A percentile compares a stretch with the other conserved stretches of the same genome.
These are phyloP conservation scores for Campaea margaritaria DNA, from an alignment of 2,888 invertebrate genomes.

Conservation along the genomic window DNA sequence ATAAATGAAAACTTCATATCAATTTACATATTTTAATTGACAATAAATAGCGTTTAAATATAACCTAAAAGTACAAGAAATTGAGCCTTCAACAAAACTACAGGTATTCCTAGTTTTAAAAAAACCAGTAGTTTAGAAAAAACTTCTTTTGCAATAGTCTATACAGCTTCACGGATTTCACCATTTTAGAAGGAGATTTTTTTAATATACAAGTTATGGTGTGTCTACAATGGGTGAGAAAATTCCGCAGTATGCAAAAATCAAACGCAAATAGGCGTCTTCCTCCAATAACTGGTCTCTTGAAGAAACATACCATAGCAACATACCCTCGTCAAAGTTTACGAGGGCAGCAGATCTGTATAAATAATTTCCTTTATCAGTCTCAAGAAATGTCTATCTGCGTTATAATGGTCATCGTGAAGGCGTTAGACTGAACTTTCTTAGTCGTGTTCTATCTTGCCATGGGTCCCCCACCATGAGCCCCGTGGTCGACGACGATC, in stretches of 20 bases:
- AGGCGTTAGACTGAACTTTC: slow-evolving; percentile 9
- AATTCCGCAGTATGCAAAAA: too few relatives aligned
- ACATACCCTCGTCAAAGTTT: too few relatives aligned
- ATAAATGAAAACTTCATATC: background rate
- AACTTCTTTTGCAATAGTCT: background rate
- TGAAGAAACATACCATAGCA: too few relatives aligned
- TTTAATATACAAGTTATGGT: too few relatives aligned
- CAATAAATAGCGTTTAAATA: slow-evolving; percentile 16
- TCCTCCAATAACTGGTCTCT: too few relatives aligned
- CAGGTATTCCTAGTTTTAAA: slow-evolving; percentile 9
- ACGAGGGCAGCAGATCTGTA: background rate
- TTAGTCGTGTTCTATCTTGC: slow-evolving; percentile 48
- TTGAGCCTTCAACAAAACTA: slow-evolving; percentile 5
- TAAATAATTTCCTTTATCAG: background rate
- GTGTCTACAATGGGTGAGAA: too few relatives aligned
- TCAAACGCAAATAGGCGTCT: too few relatives aligned
- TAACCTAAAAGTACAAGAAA: slow-evolving; percentile 1
- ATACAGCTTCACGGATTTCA: background rate
- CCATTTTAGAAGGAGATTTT: background rate
- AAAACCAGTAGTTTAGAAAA: background rate
- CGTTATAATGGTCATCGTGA: background rate
- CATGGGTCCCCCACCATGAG: slow-evolving; percentile 41
- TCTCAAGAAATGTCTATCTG: background rate
- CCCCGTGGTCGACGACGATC: slow-evolving; percentile 48
- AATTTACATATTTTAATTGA: slow-evolving; percentile 5